Evolutionary conservation across 2,113 vertebrate species (phyloP).

Genomic region (Calyptommatus sinebrachiatus): DNA sequence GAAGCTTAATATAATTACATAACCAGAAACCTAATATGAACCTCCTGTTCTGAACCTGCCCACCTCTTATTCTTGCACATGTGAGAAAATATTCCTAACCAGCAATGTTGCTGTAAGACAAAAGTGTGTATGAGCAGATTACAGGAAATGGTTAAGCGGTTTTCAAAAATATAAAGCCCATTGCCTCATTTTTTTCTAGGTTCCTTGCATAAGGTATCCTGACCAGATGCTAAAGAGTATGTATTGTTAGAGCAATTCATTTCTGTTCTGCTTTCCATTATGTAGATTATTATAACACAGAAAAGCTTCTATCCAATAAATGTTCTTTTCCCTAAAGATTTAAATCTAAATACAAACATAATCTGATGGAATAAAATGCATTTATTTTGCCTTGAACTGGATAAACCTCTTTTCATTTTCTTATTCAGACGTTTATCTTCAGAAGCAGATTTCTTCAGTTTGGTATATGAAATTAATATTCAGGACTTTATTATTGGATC

Average conservation of each 20-base stretch:
- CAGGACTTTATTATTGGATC: slow-evolving; percentile 17
- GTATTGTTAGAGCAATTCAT: not conserved
- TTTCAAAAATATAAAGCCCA: too few species aligned
- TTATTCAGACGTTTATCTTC: slow-evolving; percentile 29
- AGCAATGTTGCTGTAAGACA: not conserved
- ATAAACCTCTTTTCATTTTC: slow-evolving; percentile 25
- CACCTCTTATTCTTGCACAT: too few species aligned
- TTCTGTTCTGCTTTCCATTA: not conserved
- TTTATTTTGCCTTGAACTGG: slow-evolving; percentile 6
- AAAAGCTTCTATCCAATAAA: not conserved
- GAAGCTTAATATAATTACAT: not conserved
- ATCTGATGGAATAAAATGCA: not conserved
- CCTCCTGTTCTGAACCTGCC: not conserved
- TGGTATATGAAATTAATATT: slow-evolving; percentile 32
- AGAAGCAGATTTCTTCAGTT: slow-evolving; percentile 15
- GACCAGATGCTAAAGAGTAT: not conserved
- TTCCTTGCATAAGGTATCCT: not conserved
- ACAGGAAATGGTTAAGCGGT: not conserved
- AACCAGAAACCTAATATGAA: not conserved
- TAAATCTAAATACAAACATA: slow-evolving; percentile 8
- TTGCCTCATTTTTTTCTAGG: not conserved
- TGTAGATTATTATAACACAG: rapidly evolving
- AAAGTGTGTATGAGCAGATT: not conserved
- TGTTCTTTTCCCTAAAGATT: slow-evolving; percentile 10
- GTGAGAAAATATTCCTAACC: not conserved